phyloP scores from a whole-genome alignment of 2,797 vertebrate species.

The Vireo griseus region DNA sequence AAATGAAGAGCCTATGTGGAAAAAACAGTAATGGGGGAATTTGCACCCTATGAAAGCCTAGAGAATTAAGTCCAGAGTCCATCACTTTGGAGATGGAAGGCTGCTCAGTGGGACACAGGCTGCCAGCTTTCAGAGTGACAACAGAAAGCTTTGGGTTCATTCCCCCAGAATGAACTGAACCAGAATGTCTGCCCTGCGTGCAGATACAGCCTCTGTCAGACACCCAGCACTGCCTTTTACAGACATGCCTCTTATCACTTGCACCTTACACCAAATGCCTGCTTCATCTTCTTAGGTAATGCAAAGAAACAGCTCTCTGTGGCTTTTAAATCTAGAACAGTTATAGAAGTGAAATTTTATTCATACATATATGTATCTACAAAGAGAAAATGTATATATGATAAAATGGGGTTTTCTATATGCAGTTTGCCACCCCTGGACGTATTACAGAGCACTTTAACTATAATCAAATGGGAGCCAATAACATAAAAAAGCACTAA shows the following conservation, averaged over 20 bases:
- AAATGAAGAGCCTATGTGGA: background rate
- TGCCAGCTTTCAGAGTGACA: background rate
- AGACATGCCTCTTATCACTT: background rate
- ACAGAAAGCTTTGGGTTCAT: background rate
- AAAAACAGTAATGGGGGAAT: background rate
- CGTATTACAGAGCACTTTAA: background rate
- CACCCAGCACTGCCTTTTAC: background rate
- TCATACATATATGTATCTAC: background rate
- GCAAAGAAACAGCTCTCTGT: background rate
- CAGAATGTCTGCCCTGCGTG: background rate
- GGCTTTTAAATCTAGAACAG: background rate
- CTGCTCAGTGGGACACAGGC: background rate
- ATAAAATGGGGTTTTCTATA: background rate
- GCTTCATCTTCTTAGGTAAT: background rate
- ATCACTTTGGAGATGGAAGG: background rate
- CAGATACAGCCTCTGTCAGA: background rate
- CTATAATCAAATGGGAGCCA: background rate
- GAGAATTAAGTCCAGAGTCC: background rate
- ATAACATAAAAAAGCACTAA: background rate
- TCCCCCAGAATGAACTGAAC: rapidly evolving
- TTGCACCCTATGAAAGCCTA: background rate
- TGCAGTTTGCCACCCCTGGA: background rate
- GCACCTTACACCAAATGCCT: background rate
- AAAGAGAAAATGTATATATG: background rate
- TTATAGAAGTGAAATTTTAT: background rate